Evolutionary conservation across 2,888 invertebrate species (phyloP).

Genomic region (Druceiella hillmani): DNA sequence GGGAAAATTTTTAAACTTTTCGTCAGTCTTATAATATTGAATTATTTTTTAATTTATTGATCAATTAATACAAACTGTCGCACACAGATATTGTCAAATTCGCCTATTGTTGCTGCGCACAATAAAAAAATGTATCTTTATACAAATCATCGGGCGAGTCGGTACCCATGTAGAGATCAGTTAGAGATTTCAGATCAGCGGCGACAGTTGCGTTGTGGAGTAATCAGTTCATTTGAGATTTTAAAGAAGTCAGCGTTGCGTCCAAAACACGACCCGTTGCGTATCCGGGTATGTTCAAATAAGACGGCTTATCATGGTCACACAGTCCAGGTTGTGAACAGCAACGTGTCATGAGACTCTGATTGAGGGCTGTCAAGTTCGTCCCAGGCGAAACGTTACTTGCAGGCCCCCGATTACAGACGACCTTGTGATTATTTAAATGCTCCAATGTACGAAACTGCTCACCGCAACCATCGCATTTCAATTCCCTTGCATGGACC

Average conservation of each 20-base stretch:
- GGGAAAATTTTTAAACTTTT: slow-evolving; percentile 56
- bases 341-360: slow-evolving; percentile 34
- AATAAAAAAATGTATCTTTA: too few species aligned
- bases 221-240: slow-evolving; percentile 50
- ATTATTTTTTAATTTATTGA: too few species aligned
- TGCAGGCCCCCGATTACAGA: slow-evolving; percentile 37
- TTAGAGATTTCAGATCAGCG: too few species aligned
- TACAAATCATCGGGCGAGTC: too few species aligned
- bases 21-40: slow-evolving; percentile 51
- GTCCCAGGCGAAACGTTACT: slow-evolving; percentile 33
- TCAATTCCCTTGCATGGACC: slow-evolving; percentile 49
- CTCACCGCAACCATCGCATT: slow-evolving; percentile 49
- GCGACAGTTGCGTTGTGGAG: too few species aligned
- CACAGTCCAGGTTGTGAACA: slow-evolving; percentile 47
- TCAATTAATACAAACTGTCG: too few species aligned
- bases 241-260: slow-evolving; percentile 45
- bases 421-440: slow-evolving; percentile 47
- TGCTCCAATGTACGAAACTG: slow-evolving; percentile 49
- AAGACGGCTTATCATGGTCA: slow-evolving; percentile 51
- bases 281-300: slow-evolving; percentile 49
- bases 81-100: too few species aligned
- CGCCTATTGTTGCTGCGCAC: too few species aligned
- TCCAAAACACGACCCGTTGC: slow-evolving; percentile 44
- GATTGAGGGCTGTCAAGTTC: slow-evolving; percentile 15
- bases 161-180: too few species aligned